Base-by-base conservation (phyloP, 2,888 invertebrate species). In the Epicampocera succincta region DNA sequence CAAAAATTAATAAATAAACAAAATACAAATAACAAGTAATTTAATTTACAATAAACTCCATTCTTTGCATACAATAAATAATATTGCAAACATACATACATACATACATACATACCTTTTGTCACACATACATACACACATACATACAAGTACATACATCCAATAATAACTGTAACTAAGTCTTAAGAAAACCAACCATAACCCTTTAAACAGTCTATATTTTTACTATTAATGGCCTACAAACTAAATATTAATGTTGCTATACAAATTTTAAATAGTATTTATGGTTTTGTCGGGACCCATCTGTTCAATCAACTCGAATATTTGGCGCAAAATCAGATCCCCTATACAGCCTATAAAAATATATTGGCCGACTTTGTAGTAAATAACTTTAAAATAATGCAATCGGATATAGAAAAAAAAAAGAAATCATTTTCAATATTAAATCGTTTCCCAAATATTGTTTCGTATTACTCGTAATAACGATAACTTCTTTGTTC, bases 41-140 rank as follows among this genome's bases (percentile, higher is more conserved):
- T 46, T 42, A 52, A 73, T 44, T 44, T 65, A 46, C 65, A 74
- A 56, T 74, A 56, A 66, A 48, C 56, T 48, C 56, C 74, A 48
- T 65, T 58, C 52, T 58, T 40, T 17, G 33, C 60, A 66, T 60
- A 65, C 19, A 66, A 38, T 25, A 25, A 25, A 33, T 29, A 54
- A 29, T 15, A 54, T 15, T 25, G 33, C 19, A 60, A 54, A 69
- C 42, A 61, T 73, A 74, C n/a, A 58, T 8, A 63, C 9, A 56
- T 60, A 19, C 21, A 12, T 42, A 50, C 17, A 75, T 52, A 78
- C 42, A 42, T 52, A 52, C 29, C 21, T 54, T n/a, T 15, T 50
- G 72, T 68, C 29, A 63, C 54, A 38, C 25, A 56, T 46, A 21
- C 13, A 46, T 42, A 33, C 9, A 38, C 56, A 50, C 56, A 44